phyloP scores from a whole-genome alignment of 2,113 vertebrate species.

The Hydrolagus affinis region DNA sequence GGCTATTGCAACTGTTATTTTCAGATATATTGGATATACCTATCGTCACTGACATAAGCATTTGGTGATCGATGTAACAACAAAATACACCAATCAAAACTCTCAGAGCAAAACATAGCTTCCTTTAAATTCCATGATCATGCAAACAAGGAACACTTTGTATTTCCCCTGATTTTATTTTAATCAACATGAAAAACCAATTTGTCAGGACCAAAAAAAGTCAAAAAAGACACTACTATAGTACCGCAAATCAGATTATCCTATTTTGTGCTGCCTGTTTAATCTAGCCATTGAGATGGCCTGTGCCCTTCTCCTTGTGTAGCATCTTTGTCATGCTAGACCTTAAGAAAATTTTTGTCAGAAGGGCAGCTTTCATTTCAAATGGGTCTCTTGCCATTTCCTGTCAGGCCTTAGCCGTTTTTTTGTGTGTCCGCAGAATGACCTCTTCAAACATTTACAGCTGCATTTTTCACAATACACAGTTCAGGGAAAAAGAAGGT shows the following conservation, averaged over 20 bases:
- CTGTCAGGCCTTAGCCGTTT: conserved; percentile 47
- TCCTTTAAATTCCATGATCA: neutral
- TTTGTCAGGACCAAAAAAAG: conserved; percentile 42
- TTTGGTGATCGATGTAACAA: neutral
- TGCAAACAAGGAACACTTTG: conserved; percentile 31
- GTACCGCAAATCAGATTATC: neutral
- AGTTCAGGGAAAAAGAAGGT: conserved; percentile 5
- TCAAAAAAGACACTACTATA: neutral
- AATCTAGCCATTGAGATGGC: conserved; percentile 48
- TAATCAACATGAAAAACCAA: conserved; percentile 53
- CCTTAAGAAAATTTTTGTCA: conserved; percentile 47
- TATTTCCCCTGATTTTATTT: conserved; percentile 55
- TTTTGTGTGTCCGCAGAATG: conserved; percentile 46
- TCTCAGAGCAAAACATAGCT: neutral
- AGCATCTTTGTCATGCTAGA: conserved; percentile 55
- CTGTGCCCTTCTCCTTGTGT: conserved; percentile 42
- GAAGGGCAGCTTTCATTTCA: conserved; percentile 50
- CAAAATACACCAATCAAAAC: neutral
- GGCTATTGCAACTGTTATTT: neutral
- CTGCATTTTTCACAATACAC: neutral
- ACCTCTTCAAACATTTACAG: conserved; percentile 41
- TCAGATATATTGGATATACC: neutral
- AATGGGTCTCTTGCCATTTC: conserved; percentile 47
- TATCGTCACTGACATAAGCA: neutral
- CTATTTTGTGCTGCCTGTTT: conserved; percentile 38